Evolutionary conservation across 2,797 vertebrate species (phyloP), one percentile per base, ranked within the genome.

Genomic region (Sebastes vulpes): DNA sequence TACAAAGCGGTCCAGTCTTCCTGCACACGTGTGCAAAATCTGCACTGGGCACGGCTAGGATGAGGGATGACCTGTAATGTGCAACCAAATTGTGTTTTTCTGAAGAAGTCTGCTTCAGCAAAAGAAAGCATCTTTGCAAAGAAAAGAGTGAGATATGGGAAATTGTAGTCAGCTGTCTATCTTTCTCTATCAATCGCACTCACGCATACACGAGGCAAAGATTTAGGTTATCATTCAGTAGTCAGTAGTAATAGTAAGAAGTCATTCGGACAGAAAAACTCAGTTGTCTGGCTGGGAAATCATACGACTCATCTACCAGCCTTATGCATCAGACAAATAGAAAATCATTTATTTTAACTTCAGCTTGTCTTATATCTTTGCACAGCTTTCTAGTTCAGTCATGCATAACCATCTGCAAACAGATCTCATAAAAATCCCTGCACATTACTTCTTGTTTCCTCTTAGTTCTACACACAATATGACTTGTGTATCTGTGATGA

Each of bases 1-100:
- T 42, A 42, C 38, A 42, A 0, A 31, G 52, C 52, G 21, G 28
- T 85, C 73, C 14, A 26, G 12, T 72, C 38, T 79, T 77, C 42
- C 20, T 82, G 72, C 79, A 68, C 84, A 77, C 18, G 5, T 78
- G 72, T 68, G 79, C 77, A 72, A 42, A 29, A 29, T 32, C 35
- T 64, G 67, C 82, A 80, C 25, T 4, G 3, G 28, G 29, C 57
- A 76, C 38, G 57, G 52, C 18, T 72, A 9, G 16, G 59, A 79
- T 57, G 63, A 80, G 18, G 20, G 46, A 72, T 72, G 75, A 75
- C 28, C 56, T 59, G 46, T 75, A 74, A 65, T 12, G 7, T 38
- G 18, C 65, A 57, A 12, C 26, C 73, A 28, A 73, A 72, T 57
- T 58, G 26, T n/a, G 16, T 52, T 77, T 75, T 72, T 65, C 53